Base-by-base conservation (phyloP, 2,888 invertebrate species). In the Ophion ellenae region DNA sequence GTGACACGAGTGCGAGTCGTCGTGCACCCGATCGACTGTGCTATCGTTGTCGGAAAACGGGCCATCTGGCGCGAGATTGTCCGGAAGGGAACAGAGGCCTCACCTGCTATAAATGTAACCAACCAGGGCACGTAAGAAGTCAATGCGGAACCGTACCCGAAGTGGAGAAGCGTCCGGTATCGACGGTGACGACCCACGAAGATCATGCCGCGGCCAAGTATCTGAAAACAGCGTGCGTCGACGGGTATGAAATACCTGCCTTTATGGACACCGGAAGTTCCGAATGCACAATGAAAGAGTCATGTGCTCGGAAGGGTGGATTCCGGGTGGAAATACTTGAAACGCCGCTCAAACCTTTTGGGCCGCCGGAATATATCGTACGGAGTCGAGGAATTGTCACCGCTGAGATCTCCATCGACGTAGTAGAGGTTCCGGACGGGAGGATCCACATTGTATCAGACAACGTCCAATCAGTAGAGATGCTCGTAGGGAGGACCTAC, bases 251-350 rank as follows among this genome's bases (percentile, higher is more conserved):
- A 0, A 59, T 77, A 1, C 9, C n/a, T 5, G 40, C 36, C 5
- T 73, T 77, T 1, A 20, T 83, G 1, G 76, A 75, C 17, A 9
- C 75, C 20, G 81, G 81, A 0, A 75, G 76, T 24, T 61, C 81
- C 4, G 81, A 76, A 3, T 81, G 81, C 20, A 81, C 70, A 0
- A 24, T 84, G 7, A 78, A 67, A 17, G 76, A 75, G n/a, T 67
- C 75, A 5, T 11, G 28, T 14, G 75, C 45, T 7, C 17, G 11
- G 11, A 57, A 11, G 17, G 57, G 14, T 17, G 11, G 9, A 57
- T 57, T 57, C 7, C 11, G 17, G 17, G 57, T 57, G 11, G 14
- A n/a, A 57, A 0, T n/a, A n/a, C 64, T 14, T 57, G 36, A 36
- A 4, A 36, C 36, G 5, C 36, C 36, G 2, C 7, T 36, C 2